These are phyloP conservation scores for Halcyon leucocephala DNA, from an alignment of 2,797 vertebrate species.

Conservation along the genomic window DNA sequence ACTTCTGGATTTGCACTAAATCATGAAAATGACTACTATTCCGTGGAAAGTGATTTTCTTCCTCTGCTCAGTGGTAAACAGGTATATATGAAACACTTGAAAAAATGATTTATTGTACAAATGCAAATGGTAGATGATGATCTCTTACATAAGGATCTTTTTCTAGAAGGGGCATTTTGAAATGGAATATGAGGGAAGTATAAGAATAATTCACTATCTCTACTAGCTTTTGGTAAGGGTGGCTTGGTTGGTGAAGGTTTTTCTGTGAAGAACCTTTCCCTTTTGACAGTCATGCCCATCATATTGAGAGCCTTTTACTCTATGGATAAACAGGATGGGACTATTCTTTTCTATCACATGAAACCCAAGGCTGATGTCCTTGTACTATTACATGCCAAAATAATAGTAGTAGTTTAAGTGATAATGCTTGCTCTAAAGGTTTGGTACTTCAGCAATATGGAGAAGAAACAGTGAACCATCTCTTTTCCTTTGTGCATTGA, in stretches of 20 bases:
- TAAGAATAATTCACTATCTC: not conserved
- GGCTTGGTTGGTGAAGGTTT: not conserved
- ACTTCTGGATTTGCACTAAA: not conserved
- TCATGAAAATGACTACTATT: not conserved
- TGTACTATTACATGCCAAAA: not conserved
- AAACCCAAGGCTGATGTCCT: not conserved
- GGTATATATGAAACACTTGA: not conserved
- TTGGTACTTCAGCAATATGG: not conserved
- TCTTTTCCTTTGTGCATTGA: not conserved
- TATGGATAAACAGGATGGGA: not conserved
- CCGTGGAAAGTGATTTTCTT: not conserved
- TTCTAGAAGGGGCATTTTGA: not conserved
- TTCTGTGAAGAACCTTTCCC: not conserved
- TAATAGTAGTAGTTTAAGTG: not conserved
- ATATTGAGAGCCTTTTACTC: not conserved
- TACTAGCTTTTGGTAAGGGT: not conserved
- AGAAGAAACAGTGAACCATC: not conserved
- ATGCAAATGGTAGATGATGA: not conserved
- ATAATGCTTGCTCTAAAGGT: not conserved
- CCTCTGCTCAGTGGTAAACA: not conserved
- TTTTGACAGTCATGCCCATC: not conserved
- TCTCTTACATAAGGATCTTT: not conserved
- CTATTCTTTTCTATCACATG: not conserved
- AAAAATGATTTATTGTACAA: not conserved
- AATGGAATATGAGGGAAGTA: not conserved